A percentile compares a stretch with the other conserved stretches of the same genome.
Evolutionary conservation across 2,113 vertebrate genomes (phyloP).

Genomic region (Protobothrops flavoviridis): DNA sequence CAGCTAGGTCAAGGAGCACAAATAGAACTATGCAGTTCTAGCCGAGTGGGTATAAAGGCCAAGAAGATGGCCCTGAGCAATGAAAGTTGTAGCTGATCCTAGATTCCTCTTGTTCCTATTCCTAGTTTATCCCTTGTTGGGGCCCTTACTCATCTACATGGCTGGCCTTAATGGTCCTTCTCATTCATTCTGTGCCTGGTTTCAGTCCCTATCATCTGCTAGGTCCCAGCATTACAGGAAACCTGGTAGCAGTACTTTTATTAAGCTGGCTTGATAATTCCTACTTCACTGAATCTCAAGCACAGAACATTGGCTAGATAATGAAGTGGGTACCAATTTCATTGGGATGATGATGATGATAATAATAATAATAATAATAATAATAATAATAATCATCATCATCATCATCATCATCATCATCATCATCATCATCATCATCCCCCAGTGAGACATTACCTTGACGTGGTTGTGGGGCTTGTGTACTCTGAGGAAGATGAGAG

Average conservation of each 20-base stretch:
- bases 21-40: background rate
- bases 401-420: too few relatives aligned
- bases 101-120: background rate
- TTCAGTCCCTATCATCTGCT: background rate
- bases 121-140: background rate
- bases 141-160: background rate
- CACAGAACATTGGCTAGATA: too few relatives aligned
- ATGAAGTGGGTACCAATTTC: too few relatives aligned
- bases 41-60: background rate
- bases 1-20: background rate
- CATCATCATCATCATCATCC: too few relatives aligned
- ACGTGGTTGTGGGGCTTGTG: too few relatives aligned
- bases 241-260: background rate
- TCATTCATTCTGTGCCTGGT: background rate
- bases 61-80: background rate
- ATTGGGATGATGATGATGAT: too few relatives aligned
- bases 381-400: too few relatives aligned
- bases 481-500: too few relatives aligned
- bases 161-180: background rate
- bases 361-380: too few relatives aligned
- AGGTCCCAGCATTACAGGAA: background rate
- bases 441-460: too few relatives aligned
- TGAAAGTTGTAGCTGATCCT: background rate
- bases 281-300: background rate
- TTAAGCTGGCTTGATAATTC: background rate